phyloP scores from a whole-genome alignment of 2,797 vertebrate genomes.

The Anguilla pacifica region DNA sequence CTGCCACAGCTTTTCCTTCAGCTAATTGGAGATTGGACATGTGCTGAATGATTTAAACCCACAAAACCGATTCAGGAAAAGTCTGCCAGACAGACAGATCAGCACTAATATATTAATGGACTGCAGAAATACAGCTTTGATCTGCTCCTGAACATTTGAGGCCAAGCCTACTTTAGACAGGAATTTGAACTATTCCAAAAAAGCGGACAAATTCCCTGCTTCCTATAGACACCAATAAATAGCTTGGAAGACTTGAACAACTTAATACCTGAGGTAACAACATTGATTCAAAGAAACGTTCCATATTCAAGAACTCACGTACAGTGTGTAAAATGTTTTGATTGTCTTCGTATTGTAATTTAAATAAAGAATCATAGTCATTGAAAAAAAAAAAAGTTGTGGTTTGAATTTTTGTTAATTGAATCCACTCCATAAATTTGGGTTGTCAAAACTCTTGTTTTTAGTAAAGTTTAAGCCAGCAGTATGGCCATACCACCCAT shows the following conservation, averaged over 20 bases:
- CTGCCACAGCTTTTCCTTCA: constrained; percentile 18
- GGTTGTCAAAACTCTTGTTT: background rate
- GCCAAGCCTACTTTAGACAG: background rate
- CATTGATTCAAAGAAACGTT: background rate
- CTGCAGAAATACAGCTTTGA: background rate
- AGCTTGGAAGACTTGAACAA: background rate
- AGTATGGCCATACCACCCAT: background rate
- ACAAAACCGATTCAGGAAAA: background rate
- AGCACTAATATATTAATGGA: constrained; percentile 1
- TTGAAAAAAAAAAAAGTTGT: background rate
- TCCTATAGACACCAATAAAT: background rate
- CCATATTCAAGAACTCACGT: background rate
- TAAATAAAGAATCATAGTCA: background rate
- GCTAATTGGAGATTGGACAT: constrained; percentile 25
- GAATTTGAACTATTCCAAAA: constrained; percentile 9
- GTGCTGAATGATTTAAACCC: constrained; percentile 5
- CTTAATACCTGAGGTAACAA: background rate
- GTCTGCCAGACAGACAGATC: constrained; percentile 22
- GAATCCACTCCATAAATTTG: background rate
- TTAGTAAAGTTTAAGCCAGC: background rate
- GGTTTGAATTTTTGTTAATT: background rate
- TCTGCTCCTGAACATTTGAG: background rate
- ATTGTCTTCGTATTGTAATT: background rate
- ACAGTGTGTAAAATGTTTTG: background rate
- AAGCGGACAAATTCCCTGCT: background rate